These are phyloP conservation scores for Machaerirhynchus nigripectus DNA, from an alignment of 2,113 vertebrate genomes.

Conservation along the genomic window DNA sequence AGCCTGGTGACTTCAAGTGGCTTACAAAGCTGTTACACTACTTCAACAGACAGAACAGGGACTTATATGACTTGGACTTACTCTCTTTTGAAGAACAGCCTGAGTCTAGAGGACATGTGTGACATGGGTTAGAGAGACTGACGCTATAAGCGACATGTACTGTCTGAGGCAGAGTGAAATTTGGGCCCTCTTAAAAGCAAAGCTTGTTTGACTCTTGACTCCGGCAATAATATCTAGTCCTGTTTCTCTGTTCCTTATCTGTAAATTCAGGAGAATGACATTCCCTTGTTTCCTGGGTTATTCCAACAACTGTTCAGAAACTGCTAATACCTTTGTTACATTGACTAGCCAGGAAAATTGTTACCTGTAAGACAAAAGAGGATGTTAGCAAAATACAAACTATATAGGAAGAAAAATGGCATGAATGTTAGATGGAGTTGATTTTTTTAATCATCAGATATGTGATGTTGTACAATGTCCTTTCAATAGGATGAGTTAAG, in stretches of 20 bases:
- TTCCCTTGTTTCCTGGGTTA: not conserved
- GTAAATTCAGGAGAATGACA: not conserved
- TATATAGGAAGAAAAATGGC: not conserved
- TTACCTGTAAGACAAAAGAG: not conserved
- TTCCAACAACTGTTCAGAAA: not conserved
- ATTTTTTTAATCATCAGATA: not conserved
- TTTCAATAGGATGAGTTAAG: not conserved
- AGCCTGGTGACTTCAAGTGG: not conserved
- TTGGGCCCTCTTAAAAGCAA: not conserved
- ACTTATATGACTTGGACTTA: not conserved
- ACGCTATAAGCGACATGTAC: not conserved
- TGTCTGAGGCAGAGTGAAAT: not conserved
- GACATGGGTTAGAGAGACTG: not conserved
- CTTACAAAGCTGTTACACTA: not conserved
- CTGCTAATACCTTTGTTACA: not conserved
- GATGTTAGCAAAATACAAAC: not conserved
- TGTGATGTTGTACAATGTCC: not conserved
- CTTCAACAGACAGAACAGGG: not conserved
- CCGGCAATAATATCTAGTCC: not conserved
- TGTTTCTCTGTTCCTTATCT: not conserved
- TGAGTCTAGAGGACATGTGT: not conserved
- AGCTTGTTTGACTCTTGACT: not conserved
- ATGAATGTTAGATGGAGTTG: not conserved
- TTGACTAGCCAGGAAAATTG: not conserved
- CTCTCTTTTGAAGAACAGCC: not conserved